Conservation (phyloP, 2,888 invertebrate species). For the Agrilus mali region DNA sequence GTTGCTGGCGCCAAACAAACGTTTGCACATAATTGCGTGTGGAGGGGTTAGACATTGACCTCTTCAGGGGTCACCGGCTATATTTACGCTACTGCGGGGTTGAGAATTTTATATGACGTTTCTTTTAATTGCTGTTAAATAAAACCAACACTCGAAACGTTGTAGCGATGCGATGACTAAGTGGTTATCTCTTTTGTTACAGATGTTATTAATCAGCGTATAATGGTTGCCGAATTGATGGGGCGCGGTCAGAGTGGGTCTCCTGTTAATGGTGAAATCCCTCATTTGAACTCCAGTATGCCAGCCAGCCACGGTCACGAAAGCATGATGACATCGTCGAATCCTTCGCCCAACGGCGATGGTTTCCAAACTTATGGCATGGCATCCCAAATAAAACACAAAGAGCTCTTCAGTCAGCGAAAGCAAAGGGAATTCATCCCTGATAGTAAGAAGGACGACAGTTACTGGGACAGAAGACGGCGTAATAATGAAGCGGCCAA, state of each 20-base stretch:
- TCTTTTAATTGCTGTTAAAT: no score
- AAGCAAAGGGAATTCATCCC: constrained; percentile 95
- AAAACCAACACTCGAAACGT: no score
- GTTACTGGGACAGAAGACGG: constrained; percentile 92
- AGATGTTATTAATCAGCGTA: constrained; percentile 47
- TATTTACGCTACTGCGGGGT: no score
- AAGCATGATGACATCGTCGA: constrained; percentile 28
- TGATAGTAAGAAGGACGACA: constrained; percentile 91
- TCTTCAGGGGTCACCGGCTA: constrained; percentile 16
- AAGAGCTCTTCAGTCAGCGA: constrained; percentile 77
- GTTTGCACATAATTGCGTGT: constrained; percentile 11
- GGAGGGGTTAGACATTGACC: constrained; percentile 19
- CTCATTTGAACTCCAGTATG: constrained; percentile 44
- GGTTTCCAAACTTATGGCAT: constrained; percentile 37
- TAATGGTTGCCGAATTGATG: constrained; percentile 81
- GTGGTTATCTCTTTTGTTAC: constrained; percentile 11
- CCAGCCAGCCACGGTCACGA: constrained; percentile 35
- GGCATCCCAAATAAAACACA: constrained; percentile 44
- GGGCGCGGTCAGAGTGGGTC: constrained; percentile 61
- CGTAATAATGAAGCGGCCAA: constrained; percentile 97
- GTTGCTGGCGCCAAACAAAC: constrained; percentile 15
- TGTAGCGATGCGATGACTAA: no score
- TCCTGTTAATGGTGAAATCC: constrained; percentile 55
- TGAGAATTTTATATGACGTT: no score
- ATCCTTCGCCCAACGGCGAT: constrained; percentile 29